Evolutionary conservation across 2,797 vertebrate species (phyloP).

Genomic region (Merluccius polli): DNA sequence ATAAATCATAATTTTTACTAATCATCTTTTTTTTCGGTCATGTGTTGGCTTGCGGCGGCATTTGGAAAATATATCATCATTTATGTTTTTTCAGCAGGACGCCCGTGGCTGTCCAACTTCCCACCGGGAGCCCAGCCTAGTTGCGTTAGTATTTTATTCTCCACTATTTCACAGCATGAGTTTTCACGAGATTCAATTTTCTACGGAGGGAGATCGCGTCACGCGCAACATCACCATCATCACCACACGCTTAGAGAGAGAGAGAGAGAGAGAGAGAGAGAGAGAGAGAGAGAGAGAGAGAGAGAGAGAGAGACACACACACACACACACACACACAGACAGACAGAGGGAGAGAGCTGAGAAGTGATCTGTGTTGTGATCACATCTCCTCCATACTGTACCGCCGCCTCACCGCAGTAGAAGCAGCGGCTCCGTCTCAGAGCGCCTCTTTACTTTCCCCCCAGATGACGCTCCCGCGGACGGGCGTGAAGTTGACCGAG

Average conservation of each 20-base stretch:
- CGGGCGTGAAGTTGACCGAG: neutral
- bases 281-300: neutral
- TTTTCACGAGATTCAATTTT: neutral
- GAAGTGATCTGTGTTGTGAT: neutral
- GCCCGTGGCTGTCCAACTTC: no score
- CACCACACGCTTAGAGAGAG: no score
- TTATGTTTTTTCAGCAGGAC: no score
- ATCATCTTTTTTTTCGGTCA: no score
- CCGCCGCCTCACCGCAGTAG: neutral
- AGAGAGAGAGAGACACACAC: neutral
- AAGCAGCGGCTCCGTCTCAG: neutral
- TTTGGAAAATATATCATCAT: no score
- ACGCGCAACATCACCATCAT: neutral
- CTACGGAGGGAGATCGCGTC: neutral
- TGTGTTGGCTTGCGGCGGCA: no score
- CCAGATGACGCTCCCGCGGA: neutral
- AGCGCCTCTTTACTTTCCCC: neutral
- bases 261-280: neutral
- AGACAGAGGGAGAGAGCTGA: neutral
- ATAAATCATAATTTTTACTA: no score
- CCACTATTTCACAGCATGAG: neutral
- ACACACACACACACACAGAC: neutral
- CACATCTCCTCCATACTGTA: neutral
- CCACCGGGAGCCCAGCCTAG: no score
- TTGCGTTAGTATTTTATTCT: no score